Base-by-base conservation (phyloP, 2,113 vertebrate species). In the Climacteris rufus region DNA sequence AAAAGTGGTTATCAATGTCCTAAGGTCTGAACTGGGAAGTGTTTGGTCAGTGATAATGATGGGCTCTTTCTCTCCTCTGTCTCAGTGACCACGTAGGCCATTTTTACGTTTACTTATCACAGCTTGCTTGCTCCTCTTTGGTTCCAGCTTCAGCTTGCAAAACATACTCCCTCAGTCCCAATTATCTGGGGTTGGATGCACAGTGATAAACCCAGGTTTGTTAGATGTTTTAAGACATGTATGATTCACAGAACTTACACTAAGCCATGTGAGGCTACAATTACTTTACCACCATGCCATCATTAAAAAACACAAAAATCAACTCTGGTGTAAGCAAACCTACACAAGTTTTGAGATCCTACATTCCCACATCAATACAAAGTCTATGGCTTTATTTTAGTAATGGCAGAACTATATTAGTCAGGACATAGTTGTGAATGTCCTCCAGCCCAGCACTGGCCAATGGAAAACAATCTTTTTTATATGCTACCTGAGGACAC, bases 1-100 rank as follows among this genome's bases (percentile, higher is more conserved):
- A 59, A 66, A 72, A 79, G 10, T 9, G 37, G 20, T 33, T 63
- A 20, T 40, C 9, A 35, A 0, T 0, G 0, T 31, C 35, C 12
- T 39, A 37, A 87, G 11, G 10, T 52, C 13, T 59, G 35, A 82
- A 28, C 3, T n/a, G 19, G 11, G 8, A 89, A 37, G 40, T 25
- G 7, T 49, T 40, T 60, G 40, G n/a, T 50, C 8, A 18, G 14
- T 42, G 18, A 47, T 70, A 27, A 42, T 53, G 13, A 13, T 22
- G 21, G 9, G 2, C 14, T 54, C 19, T 6, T 49, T 87, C 83
- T 60, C 23, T 56, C 12, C 44, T 69, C 45, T 28, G 33, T 49
- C 35, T 56, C 27, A 14, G 42, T 33, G 33, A 80, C 14, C 6
- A 19, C 24, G 45, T 54, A 13, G 17, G 33, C 17, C 0, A 69